Percentiles rank a stretch among this genome's conserved stretches.
These are phyloP conservation scores for Ectemnius lituratus DNA, from an alignment of 2,888 invertebrate genomes.

Conservation along the genomic window DNA sequence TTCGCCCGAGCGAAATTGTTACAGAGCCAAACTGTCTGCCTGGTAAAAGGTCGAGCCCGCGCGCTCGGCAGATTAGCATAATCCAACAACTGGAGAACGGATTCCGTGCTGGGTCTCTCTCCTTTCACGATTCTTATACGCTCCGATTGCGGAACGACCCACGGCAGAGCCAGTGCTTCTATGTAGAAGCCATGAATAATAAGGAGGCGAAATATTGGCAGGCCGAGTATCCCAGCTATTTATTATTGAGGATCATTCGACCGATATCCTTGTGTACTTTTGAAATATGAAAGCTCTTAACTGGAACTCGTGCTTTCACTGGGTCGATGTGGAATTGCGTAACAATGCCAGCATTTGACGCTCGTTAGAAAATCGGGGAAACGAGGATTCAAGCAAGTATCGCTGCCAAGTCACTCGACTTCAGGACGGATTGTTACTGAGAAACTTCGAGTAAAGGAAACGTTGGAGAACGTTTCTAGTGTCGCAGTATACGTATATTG, in stretches of 20 bases:
- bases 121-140: slow-evolving; percentile 22
- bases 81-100: slow-evolving; percentile 41
- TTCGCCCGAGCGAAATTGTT: background rate
- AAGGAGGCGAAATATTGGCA: slow-evolving; percentile 36
- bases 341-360: too few relatives aligned
- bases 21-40: slow-evolving; percentile 30
- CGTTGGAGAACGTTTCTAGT: too few relatives aligned
- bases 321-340: too few relatives aligned
- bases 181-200: slow-evolving; percentile 31
- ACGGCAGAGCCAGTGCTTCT: background rate
- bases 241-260: slow-evolving; percentile 26
- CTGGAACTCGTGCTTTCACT: too few relatives aligned
- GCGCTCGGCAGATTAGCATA: slow-evolving; percentile 39
- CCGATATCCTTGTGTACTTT: too few relatives aligned
- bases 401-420: too few relatives aligned
- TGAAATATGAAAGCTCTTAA: too few relatives aligned
- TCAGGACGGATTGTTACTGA: too few relatives aligned
- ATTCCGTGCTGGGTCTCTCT: slow-evolving; percentile 22
- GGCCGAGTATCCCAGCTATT: slow-evolving; percentile 12
- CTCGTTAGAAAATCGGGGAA: too few relatives aligned
- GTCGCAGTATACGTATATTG: too few relatives aligned
- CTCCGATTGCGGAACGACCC: slow-evolving; percentile 38
- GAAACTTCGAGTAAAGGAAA: too few relatives aligned
- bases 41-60: slow-evolving; percentile 27
- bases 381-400: too few relatives aligned